Percentiles rank a stretch among this genome's conserved stretches.
Conservation (phyloP, 1,140 invertebrate species). For the Scaptodrosophila lebanonensis region DNA sequence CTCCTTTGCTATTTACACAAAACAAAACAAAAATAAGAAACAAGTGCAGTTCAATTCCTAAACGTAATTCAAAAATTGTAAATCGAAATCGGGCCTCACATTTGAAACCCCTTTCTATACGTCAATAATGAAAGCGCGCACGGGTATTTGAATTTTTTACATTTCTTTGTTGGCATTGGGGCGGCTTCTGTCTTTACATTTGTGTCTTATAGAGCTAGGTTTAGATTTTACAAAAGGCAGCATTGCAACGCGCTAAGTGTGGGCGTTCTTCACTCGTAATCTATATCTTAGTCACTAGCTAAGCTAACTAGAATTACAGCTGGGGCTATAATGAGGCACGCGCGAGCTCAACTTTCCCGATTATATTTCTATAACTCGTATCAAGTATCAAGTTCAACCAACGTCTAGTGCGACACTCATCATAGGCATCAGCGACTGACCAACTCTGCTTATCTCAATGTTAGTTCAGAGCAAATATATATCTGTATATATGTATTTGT, state of each 20-base stretch:
- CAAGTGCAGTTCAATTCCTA: slow-evolving; percentile 6
- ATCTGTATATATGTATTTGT: slow-evolving; percentile 7
- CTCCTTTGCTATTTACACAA: slow-evolving; percentile 43
- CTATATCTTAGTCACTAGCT: slow-evolving; percentile 15
- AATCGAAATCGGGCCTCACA: too few species aligned
- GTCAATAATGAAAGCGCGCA: too few species aligned
- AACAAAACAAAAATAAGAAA: slow-evolving; percentile 26
- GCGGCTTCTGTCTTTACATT: slow-evolving; percentile 37
- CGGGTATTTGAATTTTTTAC: not conserved
- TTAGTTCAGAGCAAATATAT: slow-evolving; percentile 27
- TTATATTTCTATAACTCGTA: too few species aligned
- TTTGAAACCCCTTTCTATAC: too few species aligned
- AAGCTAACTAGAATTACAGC: too few species aligned
- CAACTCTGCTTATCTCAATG: too few species aligned
- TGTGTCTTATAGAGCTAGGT: slow-evolving; percentile 47
- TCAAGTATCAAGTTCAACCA: too few species aligned
- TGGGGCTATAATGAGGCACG: too few species aligned
- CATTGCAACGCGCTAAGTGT: slow-evolving; percentile 43
- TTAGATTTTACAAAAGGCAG: slow-evolving; percentile 71
- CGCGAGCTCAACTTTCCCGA: too few species aligned
- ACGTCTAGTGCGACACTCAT: too few species aligned
- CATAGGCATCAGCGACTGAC: too few species aligned
- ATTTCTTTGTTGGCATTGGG: slow-evolving; percentile 1
- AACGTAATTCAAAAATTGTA: not conserved
- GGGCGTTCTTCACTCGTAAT: slow-evolving; percentile 20